These are phyloP conservation scores for Collichthys lucidus DNA, from an alignment of 2,113 vertebrate species.

Conservation along the genomic window DNA sequence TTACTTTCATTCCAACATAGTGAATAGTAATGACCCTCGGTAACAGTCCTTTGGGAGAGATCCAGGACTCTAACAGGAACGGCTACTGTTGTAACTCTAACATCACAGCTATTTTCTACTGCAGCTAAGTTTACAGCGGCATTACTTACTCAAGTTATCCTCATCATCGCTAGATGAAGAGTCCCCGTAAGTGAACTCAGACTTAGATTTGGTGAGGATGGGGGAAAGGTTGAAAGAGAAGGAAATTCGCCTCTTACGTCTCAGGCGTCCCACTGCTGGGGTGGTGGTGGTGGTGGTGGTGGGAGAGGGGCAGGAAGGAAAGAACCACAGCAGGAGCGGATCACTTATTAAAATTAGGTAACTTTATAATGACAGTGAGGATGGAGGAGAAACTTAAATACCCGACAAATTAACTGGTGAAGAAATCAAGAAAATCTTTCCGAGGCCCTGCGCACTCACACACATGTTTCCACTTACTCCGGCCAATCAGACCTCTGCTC, in stretches of 20 bases:
- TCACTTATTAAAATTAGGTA: conserved; percentile 44
- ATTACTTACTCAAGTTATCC: conserved; percentile 91
- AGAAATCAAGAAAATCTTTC: not conserved
- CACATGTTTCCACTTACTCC: not conserved
- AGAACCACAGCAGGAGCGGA: conserved; percentile 72
- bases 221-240: conserved; percentile 95
- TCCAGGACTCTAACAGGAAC: conserved; percentile 16
- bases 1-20: not conserved
- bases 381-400: not conserved
- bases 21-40: not conserved
- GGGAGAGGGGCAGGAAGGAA: conserved; percentile 44
- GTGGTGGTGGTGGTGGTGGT: not conserved
- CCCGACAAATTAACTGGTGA: not conserved
- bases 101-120: conserved; percentile 50
- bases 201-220: conserved; percentile 93
- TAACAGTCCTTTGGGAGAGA: not conserved
- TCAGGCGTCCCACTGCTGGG: conserved; percentile 83
- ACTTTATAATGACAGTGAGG: conserved; percentile 5
- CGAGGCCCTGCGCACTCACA: too few relatives aligned
- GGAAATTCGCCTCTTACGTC: conserved; percentile 89
- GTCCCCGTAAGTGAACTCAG: conserved; percentile 87
- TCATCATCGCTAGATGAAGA: conserved; percentile 95
- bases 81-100: conserved; percentile 25
- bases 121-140: conserved; percentile 10
- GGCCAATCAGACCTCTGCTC: not conserved